Percentiles rank a stretch among this genome's conserved stretches.
These are phyloP conservation scores for Nothobranchius kuhntae DNA, from an alignment of 2,113 vertebrate species.

Conservation along the genomic window DNA sequence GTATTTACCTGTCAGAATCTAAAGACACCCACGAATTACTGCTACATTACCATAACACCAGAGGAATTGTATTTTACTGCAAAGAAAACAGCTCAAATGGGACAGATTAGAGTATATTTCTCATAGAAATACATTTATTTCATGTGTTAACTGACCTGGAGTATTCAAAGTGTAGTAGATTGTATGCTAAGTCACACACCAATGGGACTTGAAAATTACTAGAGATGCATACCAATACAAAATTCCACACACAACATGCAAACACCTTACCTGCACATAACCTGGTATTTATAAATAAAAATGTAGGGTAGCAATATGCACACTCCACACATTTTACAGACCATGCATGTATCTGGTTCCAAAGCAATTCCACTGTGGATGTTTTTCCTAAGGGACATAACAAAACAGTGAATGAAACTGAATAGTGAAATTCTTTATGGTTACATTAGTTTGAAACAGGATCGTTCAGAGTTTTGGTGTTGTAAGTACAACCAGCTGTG, in stretches of 20 bases:
- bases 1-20: slow-evolving; percentile 29
- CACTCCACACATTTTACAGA: neutral
- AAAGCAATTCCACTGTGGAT: neutral
- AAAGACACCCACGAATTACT: slow-evolving; percentile 32
- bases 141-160: neutral
- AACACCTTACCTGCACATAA: neutral
- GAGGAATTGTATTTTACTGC: neutral
- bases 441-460: too few species aligned
- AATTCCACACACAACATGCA: neutral
- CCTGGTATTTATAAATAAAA: neutral
- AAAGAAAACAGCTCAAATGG: neutral
- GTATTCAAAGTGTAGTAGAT: too few species aligned
- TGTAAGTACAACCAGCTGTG: too few species aligned
- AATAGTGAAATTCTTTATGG: neutral
- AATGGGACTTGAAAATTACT: neutral
- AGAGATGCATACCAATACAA: neutral
- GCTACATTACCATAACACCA: slow-evolving; percentile 14
- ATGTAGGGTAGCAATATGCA: neutral
- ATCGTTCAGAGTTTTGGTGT: too few species aligned
- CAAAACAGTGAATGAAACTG: neutral
- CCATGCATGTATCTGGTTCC: neutral
- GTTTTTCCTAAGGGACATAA: too few species aligned
- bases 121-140: neutral
- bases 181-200: neutral
- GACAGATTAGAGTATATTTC: neutral